Evolutionary conservation across 2,888 invertebrate species (phyloP), one percentile per base, ranked within the genome.

Genomic region (Lampropteryx suffumata): DNA sequence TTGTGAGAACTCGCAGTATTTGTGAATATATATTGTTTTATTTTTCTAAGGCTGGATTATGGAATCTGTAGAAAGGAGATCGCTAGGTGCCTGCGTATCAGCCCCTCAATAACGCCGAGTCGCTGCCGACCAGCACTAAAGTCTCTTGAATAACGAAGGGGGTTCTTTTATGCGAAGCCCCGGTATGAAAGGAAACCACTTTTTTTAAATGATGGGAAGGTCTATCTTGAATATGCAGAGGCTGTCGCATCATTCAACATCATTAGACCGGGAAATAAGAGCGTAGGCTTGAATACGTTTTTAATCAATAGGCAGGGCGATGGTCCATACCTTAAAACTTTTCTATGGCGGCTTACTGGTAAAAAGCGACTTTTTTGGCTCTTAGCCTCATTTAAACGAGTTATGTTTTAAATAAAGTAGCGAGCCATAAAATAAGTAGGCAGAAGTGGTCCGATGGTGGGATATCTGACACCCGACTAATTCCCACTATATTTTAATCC

Each of bases 401-500:
- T 64, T 63, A 62, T 68, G 70, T 70, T 79, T 74, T 71, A 74
- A 76, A 80, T 74, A 78, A 79, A 80, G 76, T 76, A 71, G 71
- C 55, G 61, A 50, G 72, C 77, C 77, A 80, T 82, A 83, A 83
- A 85, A 84, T 81, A 74, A 76, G 79, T 73, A 73, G 74, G 65
- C 70, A 70, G 69, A 73, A 78, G 79, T 71, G 76, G 73, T 62
- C 71, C 68, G 63, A 70, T 61, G 68, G 67, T 74, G 71, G 79
- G 82, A 82, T 86, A 84, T 84, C 84, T 86, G 87, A 87, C 88
- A 84, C 78, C 82, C 80, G 85, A 89, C 87, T 88, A 89, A 88
- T 88, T 86, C 77, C 82, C 79, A 78, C 89, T 86, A 87, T 88
- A 87, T 87, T 87, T 89, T 89, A 89, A 89, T 88, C 84, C 85